A percentile compares a stretch with the other conserved stretches of the same genome.
These are phyloP conservation scores for Atta cephalotes DNA, from an alignment of 1,140 invertebrate genomes.

Conservation along the genomic window DNA sequence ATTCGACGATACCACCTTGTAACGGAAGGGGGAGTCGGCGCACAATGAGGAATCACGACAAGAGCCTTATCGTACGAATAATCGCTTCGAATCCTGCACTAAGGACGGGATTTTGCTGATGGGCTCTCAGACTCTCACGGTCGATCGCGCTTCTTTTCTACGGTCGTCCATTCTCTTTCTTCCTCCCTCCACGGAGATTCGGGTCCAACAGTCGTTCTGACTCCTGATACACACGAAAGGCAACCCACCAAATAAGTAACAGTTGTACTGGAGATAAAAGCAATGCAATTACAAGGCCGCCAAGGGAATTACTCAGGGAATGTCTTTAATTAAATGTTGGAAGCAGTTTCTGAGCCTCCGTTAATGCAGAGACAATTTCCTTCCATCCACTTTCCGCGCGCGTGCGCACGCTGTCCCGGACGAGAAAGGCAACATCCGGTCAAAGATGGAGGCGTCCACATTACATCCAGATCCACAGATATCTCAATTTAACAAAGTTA, in stretches of 20 bases:
- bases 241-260: conserved; percentile 82
- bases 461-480: conserved; percentile 21
- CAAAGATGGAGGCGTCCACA: conserved; percentile 18
- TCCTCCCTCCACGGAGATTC: conserved; percentile 19
- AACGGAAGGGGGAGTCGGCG: conserved; percentile 47
- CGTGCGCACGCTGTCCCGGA: conserved; percentile 46
- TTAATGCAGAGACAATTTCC: conserved; percentile 86
- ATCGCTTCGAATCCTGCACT: conserved; percentile 56
- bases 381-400: conserved; percentile 83
- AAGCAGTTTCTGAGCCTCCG: conserved; percentile 85
- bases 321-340: conserved; percentile 86
- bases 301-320: conserved; percentile 83
- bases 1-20: conserved; percentile 53
- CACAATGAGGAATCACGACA: conserved; percentile 68
- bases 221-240: conserved; percentile 77
- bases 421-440: conserved; percentile 76
- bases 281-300: conserved; percentile 69
- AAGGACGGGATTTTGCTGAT: conserved; percentile 58
- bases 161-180: conserved; percentile 42
- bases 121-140: conserved; percentile 55
- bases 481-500: conserved; percentile 79
- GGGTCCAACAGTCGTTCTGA: conserved; percentile 69
- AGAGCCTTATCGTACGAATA: conserved; percentile 56
- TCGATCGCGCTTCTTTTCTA: conserved; percentile 70
- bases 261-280: conserved; percentile 65